These are phyloP conservation scores for Anguilla anguilla DNA, from an alignment of 2,797 vertebrate genomes.

Conservation along the genomic window DNA sequence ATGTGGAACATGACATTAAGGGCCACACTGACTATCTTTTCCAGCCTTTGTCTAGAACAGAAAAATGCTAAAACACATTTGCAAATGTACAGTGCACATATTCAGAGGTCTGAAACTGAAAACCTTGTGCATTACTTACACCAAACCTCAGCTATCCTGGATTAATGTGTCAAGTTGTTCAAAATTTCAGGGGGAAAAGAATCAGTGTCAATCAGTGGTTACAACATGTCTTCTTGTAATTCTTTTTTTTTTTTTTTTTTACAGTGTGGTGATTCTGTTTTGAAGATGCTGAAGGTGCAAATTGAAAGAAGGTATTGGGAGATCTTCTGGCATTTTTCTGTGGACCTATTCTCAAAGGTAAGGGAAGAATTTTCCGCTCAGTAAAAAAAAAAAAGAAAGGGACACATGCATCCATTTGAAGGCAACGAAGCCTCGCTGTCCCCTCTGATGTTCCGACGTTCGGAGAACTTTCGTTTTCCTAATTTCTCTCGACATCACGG, in stretches of 20 bases:
- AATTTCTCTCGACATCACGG: slow-evolving; percentile 26
- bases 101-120: not conserved
- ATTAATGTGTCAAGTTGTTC: too few relatives aligned
- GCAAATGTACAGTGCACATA: not conserved
- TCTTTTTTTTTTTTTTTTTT: not conserved
- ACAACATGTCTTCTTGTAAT: not conserved
- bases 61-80: not conserved
- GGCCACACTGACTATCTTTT: not conserved
- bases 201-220: too few relatives aligned
- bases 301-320: not conserved
- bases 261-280: not conserved
- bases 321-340: not conserved
- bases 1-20: not conserved
- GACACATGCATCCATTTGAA: not conserved
- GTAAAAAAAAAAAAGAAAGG: not conserved
- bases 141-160: too few relatives aligned
- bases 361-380: not conserved
- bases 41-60: not conserved
- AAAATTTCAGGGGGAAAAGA: too few relatives aligned
- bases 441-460: not conserved
- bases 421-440: slow-evolving; percentile 13
- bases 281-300: not conserved
- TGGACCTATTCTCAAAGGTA: not conserved
- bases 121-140: not conserved
- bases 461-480: slow-evolving; percentile 23